A percentile compares a stretch with the other conserved stretches of the same genome.
phyloP scores from a whole-genome alignment of 2,888 invertebrate genomes.

The Uloborus plumipes region DNA sequence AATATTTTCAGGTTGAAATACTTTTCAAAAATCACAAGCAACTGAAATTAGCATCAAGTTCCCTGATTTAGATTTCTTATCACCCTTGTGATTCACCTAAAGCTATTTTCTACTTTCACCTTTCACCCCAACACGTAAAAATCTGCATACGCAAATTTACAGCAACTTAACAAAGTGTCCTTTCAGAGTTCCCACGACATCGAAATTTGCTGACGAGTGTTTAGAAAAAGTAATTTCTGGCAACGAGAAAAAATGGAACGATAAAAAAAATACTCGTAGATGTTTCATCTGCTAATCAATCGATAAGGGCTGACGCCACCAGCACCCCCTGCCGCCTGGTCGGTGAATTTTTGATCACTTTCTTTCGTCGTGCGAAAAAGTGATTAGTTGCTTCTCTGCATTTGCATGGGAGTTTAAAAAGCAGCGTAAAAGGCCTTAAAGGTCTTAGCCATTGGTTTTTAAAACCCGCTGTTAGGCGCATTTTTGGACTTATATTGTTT shows the following conservation, averaged over 20 bases:
- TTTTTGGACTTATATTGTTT: slow-evolving; percentile 60
- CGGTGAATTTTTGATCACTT: slow-evolving; percentile 58
- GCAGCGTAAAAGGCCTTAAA: slow-evolving; percentile 57
- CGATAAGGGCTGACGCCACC: slow-evolving; percentile 61
- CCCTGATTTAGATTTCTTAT: too few species aligned
- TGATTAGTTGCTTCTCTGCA: slow-evolving; percentile 61
- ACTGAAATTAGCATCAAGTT: too few species aligned
- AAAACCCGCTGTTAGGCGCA: slow-evolving; percentile 59
- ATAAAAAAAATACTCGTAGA: slow-evolving; percentile 58
- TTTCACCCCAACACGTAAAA: too few species aligned
- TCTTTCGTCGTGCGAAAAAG: slow-evolving; percentile 52
- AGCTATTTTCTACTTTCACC: too few species aligned
- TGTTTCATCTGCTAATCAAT: slow-evolving; percentile 62
- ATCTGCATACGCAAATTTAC: too few species aligned
- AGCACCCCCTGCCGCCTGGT: slow-evolving; percentile 15
- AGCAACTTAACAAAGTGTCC: too few species aligned
- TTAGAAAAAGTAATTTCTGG: slow-evolving; percentile 13
- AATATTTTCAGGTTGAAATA: too few species aligned
- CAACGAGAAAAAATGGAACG: slow-evolving; percentile 9
- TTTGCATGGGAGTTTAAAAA: slow-evolving; percentile 60
- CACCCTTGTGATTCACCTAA: too few species aligned
- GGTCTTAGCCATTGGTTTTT: slow-evolving; percentile 63
- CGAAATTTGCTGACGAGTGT: slow-evolving; percentile 4
- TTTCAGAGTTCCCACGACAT: background rate
- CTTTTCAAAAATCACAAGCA: too few species aligned